Evolutionary conservation across 2,113 vertebrate genomes (phyloP), one percentile per base, ranked within the genome.

Genomic region (Lagopus muta): DNA sequence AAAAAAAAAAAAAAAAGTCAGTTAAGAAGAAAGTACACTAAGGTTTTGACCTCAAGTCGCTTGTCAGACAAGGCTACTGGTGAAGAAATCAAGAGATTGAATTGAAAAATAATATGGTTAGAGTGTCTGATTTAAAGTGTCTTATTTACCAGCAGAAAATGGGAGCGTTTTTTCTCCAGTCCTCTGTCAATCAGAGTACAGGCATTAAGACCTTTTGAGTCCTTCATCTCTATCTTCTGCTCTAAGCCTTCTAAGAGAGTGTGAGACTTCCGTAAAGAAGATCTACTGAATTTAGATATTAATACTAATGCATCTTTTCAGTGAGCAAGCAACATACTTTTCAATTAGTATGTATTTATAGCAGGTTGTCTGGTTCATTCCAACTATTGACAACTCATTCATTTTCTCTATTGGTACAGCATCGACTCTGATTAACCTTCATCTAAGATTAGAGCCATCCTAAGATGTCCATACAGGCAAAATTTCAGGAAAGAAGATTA

Each of bases 271-370:
- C 48, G 32, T 92, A 30, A 54, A 54, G 27, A 54, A 30, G 94
- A 95, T 91, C 89, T 95, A 87, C 76, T 94, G 91, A 96, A 94
- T 82, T 91, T 91, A 70, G 86, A 2, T 95, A 81, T 84, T 96
- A 90, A 73, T 92, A 76, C 70, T 96, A 92, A 93, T 67, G 34
- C 93, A 88, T 90, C 80, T 86, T 64, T 92, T 36, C 60, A 60
- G 79, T 42, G 65, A 86, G 76, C 80, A 90, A 88, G 77, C 73
- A 93, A 67, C 4, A 27, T 77, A 20, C 65, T 90, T 86, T 88
- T 43, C 82, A 81, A 69, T 20, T 38, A 82, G 38, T 50, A 21
- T 36, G 65, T 87, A 75, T 13, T 15, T 79, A 88, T 38, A 74
- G 70, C 30, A 85, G 70, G 65, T 71, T 66, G 70, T n/a, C 70